A percentile compares a stretch with the other conserved stretches of the same genome.
These are phyloP conservation scores for Romanogobio albipinnatus DNA, from an alignment of 2,113 vertebrate species.

Conservation along the genomic window DNA sequence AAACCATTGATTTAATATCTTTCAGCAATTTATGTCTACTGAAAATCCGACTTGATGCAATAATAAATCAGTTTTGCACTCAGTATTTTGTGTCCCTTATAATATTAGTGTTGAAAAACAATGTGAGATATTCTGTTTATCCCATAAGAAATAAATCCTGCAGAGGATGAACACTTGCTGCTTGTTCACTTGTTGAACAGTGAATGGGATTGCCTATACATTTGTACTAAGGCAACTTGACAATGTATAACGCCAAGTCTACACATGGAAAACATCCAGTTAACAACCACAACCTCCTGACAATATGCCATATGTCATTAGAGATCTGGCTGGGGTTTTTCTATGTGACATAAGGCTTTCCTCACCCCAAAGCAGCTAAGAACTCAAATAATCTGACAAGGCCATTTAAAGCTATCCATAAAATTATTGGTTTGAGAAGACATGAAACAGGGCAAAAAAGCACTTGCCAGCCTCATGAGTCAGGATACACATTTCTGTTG, in stretches of 20 bases:
- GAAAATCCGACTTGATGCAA: background rate
- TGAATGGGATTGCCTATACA: background rate
- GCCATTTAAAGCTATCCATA: background rate
- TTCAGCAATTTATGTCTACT: background rate
- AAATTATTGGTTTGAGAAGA: background rate
- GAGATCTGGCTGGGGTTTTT: background rate
- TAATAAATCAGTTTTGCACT: background rate
- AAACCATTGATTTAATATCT: background rate
- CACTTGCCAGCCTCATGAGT: background rate
- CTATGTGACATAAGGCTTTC: background rate
- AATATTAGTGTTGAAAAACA: background rate
- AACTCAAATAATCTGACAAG: background rate
- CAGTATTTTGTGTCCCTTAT: background rate
- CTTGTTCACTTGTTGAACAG: background rate
- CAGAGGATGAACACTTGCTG: background rate
- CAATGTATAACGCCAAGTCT: background rate
- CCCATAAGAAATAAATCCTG: background rate
- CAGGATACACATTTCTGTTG: background rate
- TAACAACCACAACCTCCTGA: background rate
- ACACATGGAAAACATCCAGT: slow-evolving; percentile 10
- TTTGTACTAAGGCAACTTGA: background rate
- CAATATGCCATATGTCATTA: background rate
- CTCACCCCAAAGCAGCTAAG: background rate
- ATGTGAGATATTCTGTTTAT: background rate
- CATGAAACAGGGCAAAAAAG: background rate